Conservation (phyloP, 1,140 invertebrate genomes). For the Pseudoatta argentina region DNA sequence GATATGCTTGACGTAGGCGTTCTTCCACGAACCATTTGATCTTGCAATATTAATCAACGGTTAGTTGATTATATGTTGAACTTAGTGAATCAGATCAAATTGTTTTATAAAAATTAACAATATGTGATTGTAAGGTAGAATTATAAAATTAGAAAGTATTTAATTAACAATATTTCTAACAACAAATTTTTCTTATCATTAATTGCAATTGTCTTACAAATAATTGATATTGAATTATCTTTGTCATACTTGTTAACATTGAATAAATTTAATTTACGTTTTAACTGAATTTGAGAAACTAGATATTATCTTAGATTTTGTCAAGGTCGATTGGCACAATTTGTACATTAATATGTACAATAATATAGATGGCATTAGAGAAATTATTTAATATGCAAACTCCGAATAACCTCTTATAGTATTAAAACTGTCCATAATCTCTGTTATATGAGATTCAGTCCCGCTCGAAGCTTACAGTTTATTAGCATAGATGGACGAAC, state of each 20-base stretch:
- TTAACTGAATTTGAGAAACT: neutral
- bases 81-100: neutral
- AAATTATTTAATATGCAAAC: neutral
- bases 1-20: neutral
- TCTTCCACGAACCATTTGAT: neutral
- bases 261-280: conserved; percentile 1
- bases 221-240: conserved; percentile 7
- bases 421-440: conserved; percentile 34
- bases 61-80: neutral
- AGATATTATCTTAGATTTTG: neutral
- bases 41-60: neutral
- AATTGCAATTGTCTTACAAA: neutral
- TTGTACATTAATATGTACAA: neutral
- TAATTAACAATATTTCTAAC: neutral
- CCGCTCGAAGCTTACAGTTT: conserved; percentile 42
- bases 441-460: conserved; percentile 19
- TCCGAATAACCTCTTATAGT: neutral
- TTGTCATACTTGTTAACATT: neutral
- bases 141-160: neutral
- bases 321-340: neutral
- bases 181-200: neutral
- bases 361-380: neutral
- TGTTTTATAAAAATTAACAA: neutral
- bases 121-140: neutral
- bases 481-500: conserved; percentile 53